These are phyloP conservation scores for rabbit (Oryctolagus cuniculus) DNA, from an alignment of 2,113 vertebrate genomes.

Conservation along the genomic window mOryCun1.1 NC_091436.1:55429501-55430000, in stretches of 20 bases:
- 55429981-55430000: background rate
- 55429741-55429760: background rate
- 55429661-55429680: background rate
- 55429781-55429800: background rate
- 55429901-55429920: fast-evolving
- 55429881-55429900: background rate
- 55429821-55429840: background rate
- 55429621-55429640: background rate
- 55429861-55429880: background rate
- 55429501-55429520: background rate
- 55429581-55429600: background rate
- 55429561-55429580: background rate
- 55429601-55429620: background rate
- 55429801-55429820: background rate
- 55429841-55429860: background rate
- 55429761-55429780: background rate
- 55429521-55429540: slow-evolving; percentile 8
- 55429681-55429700: no score
- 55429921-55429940: background rate
- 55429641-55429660: background rate
- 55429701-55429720: background rate
- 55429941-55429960: background rate
- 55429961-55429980: background rate
- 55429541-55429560: background rate
- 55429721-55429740: background rate